Conservation (phyloP, 1,140 invertebrate species). For the Zaprionus gabonicus region DNA sequence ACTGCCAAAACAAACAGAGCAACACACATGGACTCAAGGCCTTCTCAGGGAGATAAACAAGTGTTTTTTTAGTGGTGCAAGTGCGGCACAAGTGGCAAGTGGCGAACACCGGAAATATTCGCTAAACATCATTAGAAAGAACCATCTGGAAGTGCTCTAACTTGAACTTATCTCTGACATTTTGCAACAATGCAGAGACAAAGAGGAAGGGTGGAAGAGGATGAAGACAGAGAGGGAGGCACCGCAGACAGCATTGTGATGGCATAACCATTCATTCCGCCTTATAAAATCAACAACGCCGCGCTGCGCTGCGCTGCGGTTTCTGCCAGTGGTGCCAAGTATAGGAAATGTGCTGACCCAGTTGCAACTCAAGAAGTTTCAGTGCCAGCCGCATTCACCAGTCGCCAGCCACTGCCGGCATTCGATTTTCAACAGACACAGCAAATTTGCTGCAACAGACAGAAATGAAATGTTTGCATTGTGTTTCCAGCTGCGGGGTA, state of each 20-base stretch:
- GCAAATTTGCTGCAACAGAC: constrained; percentile 14
- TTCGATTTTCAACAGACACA: constrained; percentile 32
- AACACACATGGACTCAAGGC: constrained; percentile 54
- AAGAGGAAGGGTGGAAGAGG: background rate
- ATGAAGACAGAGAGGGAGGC: background rate
- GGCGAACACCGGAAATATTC: constrained; percentile 26
- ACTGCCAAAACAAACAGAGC: constrained; percentile 33
- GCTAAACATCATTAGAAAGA: constrained; percentile 22
- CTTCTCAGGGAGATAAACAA: constrained; percentile 38
- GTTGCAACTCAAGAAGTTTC: constrained; percentile 23
- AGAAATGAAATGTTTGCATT: background rate
- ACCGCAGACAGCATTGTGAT: background rate
- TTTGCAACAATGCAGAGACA: background rate
- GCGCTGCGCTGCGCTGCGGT: background rate
- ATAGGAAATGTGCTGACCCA: constrained; percentile 34
- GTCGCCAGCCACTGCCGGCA: background rate
- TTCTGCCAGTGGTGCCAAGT: background rate
- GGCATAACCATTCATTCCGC: background rate
- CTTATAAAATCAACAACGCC: constrained; percentile 4
- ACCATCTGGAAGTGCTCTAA: constrained; percentile 6
- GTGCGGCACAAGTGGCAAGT: background rate
- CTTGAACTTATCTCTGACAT: constrained; percentile 7
- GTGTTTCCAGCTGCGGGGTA: background rate
- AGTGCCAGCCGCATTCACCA: constrained; percentile 12
- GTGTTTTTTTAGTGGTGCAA: constrained; percentile 3